Conservation (phyloP, 2,888 invertebrate genomes). For the Trichopria drosophilae region DNA sequence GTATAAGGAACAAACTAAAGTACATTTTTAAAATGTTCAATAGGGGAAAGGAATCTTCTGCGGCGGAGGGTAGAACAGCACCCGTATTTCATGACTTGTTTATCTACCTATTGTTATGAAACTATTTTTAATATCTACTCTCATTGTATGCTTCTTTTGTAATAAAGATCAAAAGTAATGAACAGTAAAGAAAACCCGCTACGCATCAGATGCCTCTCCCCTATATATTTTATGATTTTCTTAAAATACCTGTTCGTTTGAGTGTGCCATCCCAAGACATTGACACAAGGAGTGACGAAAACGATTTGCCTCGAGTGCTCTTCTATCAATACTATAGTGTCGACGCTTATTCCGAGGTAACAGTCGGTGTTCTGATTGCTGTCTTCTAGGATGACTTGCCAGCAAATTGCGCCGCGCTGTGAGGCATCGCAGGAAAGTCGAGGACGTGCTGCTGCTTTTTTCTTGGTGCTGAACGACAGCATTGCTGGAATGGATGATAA, state of each 20-base stretch:
- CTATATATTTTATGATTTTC: too few relatives aligned
- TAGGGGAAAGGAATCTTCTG: too few relatives aligned
- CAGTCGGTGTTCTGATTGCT: conserved; percentile 74
- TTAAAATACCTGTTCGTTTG: conserved; percentile 65
- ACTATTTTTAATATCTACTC: too few relatives aligned
- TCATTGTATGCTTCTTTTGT: too few relatives aligned
- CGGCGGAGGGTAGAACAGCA: too few relatives aligned
- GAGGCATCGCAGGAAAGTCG: conserved; percentile 73
- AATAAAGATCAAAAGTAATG: too few relatives aligned
- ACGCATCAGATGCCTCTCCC: too few relatives aligned
- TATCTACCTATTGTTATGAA: too few relatives aligned
- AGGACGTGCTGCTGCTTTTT: conserved; percentile 77
- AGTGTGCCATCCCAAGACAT: conserved; percentile 75
- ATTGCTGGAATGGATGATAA: conserved; percentile 62
- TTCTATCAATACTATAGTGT: conserved; percentile 85
- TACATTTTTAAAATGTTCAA: too few relatives aligned
- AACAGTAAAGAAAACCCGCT: too few relatives aligned
- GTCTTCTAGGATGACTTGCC: conserved; percentile 76
- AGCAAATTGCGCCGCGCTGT: conserved; percentile 78
- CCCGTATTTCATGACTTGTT: too few relatives aligned
- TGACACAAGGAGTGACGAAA: conserved; percentile 81
- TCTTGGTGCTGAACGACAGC: conserved; percentile 75
- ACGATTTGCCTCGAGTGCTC: conserved; percentile 79
- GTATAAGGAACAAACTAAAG: too few relatives aligned
- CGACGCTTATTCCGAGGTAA: conserved; percentile 83